Conservation (phyloP, 2,113 vertebrate species). For the Camelus bactrianus region DNA sequence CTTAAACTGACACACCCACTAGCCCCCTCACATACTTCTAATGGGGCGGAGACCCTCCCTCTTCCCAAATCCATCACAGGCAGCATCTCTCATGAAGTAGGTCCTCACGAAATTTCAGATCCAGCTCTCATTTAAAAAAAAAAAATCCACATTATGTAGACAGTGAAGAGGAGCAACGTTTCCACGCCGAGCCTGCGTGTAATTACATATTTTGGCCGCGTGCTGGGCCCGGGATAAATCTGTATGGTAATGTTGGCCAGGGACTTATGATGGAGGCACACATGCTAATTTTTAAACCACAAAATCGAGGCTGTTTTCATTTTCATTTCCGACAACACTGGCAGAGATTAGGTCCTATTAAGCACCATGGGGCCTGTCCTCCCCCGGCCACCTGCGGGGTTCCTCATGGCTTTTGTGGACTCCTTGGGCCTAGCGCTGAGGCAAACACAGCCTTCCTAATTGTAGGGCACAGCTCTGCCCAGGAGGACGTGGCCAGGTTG, state of each 20-base stretch:
- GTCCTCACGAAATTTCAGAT: conserved; percentile 26
- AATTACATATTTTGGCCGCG: conserved; percentile 79
- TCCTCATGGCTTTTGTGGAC: conserved; percentile 14
- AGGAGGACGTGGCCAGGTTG: conserved; percentile 51
- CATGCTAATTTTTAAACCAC: conserved; percentile 80
- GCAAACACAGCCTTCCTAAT: conserved; percentile 67
- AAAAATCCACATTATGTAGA: conserved; percentile 30
- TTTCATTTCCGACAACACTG: conserved; percentile 69
- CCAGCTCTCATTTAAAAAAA: background rate
- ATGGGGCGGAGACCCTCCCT: background rate
- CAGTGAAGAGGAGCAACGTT: conserved; percentile 64
- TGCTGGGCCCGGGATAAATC: conserved; percentile 77
- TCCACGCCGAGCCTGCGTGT: conserved; percentile 60
- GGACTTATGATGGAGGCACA: conserved; percentile 63
- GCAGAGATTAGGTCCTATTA: conserved; percentile 75
- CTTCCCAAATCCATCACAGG: background rate
- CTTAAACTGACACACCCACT: background rate
- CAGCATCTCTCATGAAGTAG: background rate
- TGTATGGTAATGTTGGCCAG: conserved; percentile 70
- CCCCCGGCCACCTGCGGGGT: conserved; percentile 58
- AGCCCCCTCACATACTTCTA: too few relatives aligned
- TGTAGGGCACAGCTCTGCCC: conserved; percentile 71
- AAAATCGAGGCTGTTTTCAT: conserved; percentile 72
- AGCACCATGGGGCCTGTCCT: conserved; percentile 70
- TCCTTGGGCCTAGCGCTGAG: background rate